phyloP scores from a whole-genome alignment of 2,113 vertebrate species.

The Eurystomus gularis region DNA sequence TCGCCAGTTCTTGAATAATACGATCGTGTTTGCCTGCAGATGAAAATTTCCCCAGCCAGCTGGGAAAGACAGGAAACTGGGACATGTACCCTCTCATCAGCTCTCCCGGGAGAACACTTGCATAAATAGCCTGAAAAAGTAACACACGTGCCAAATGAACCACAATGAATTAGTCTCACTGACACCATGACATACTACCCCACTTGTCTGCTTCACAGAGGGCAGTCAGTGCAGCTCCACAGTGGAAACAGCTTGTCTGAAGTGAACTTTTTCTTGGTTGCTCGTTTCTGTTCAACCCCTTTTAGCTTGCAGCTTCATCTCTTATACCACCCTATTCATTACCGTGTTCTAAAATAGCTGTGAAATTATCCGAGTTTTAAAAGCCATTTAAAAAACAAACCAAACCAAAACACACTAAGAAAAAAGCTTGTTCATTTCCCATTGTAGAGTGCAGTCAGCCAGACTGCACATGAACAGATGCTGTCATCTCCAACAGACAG shows the following conservation, averaged over 20 bases:
- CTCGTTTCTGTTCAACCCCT: neutral
- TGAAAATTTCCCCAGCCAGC: conserved; percentile 94
- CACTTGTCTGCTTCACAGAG: fast-evolving
- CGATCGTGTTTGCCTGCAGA: conserved; percentile 88
- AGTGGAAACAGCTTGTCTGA: neutral
- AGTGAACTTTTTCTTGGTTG: neutral
- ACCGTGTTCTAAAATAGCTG: neutral
- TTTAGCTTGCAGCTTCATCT: neutral
- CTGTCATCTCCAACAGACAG: neutral
- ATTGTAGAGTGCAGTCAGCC: neutral
- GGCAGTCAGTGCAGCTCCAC: neutral
- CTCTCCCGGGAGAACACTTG: conserved; percentile 94
- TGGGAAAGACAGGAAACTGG: conserved; percentile 92
- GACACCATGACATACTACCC: neutral
- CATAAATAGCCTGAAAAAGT: conserved; percentile 87
- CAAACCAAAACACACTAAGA: too few relatives aligned
- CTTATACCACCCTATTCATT: neutral
- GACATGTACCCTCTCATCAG: conserved; percentile 94
- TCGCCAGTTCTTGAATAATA: conserved; percentile 87
- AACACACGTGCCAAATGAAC: neutral
- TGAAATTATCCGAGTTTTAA: neutral
- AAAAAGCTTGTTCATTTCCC: neutral
- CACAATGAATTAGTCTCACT: neutral
- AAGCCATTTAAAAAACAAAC: neutral
- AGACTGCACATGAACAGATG: neutral